phyloP scores from a whole-genome alignment of 2,797 vertebrate genomes.

The Margarornis squamiger region DNA sequence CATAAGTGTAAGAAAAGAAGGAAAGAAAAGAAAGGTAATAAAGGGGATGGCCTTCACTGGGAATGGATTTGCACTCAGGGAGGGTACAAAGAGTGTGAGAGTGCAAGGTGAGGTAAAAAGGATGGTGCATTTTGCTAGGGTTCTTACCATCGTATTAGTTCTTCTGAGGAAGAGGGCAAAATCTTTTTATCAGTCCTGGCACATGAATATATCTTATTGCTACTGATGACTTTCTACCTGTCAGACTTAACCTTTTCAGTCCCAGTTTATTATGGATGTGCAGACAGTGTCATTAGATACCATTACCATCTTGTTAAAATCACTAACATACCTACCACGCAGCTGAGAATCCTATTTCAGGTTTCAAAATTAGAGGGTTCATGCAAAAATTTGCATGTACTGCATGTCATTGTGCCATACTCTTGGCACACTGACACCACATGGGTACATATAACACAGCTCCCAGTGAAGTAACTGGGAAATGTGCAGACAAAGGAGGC shows the following conservation, averaged over 20 bases:
- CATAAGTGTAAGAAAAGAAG: background rate
- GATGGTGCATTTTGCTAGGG: background rate
- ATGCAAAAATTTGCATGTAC: background rate
- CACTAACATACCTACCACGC: background rate
- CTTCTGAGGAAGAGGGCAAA: background rate
- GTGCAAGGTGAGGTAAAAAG: background rate
- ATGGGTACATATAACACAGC: rapidly evolving
- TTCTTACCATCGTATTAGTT: background rate
- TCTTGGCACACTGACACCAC: background rate
- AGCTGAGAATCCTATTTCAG: background rate
- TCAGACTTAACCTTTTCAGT: background rate
- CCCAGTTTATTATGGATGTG: background rate
- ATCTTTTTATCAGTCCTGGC: background rate
- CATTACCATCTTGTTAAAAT: background rate
- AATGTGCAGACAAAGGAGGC: background rate
- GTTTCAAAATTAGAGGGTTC: background rate
- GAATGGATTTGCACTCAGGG: background rate
- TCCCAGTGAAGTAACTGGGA: background rate
- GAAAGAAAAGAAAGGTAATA: background rate
- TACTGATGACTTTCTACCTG: background rate
- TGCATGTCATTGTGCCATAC: background rate
- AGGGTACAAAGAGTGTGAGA: background rate
- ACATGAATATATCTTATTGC: background rate
- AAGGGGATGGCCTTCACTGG: background rate
- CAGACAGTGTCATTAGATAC: background rate